A percentile compares a stretch with the other conserved stretches of the same genome.
phyloP scores from a whole-genome alignment of 1,140 invertebrate genomes.

The Neotoxoptera formosana region DNA sequence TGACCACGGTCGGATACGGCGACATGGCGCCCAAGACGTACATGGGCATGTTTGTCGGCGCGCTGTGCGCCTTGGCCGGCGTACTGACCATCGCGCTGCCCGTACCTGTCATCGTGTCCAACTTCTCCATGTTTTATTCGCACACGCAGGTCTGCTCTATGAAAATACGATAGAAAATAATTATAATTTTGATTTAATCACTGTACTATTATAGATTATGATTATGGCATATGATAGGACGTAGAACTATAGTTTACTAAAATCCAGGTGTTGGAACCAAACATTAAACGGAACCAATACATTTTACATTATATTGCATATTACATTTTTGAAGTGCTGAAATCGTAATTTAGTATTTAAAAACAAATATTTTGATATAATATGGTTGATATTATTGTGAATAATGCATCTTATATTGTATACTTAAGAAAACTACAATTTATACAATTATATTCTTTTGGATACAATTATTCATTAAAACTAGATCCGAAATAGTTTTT shows the following conservation, averaged over 20 bases:
- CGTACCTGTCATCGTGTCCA: slow-evolving; percentile 97
- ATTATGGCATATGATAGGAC: background rate
- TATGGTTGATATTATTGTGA: no score
- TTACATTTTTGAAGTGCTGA: background rate
- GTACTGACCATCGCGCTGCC: slow-evolving; percentile 96
- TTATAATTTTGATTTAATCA: no score
- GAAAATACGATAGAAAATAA: background rate
- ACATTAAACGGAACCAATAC: background rate
- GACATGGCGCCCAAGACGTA: slow-evolving; percentile 96
- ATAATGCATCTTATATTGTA: no score
- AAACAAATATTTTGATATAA: no score
- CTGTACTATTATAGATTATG: background rate
- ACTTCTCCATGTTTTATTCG: slow-evolving; percentile 99
- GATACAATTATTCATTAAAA: background rate
- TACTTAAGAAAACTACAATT: no score
- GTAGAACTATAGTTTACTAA: background rate
- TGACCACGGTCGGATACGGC: slow-evolving; percentile 99
- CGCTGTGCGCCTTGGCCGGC: slow-evolving; percentile 93
- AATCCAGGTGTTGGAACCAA: background rate
- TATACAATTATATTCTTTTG: no score
- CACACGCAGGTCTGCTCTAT: slow-evolving; percentile 75
- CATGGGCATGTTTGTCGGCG: slow-evolving; percentile 95
- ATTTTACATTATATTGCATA: background rate
- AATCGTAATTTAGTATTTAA: background rate
- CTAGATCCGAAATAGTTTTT: background rate